Percentiles rank a stretch among this genome's conserved stretches.
Evolutionary conservation across 2,797 vertebrate species (phyloP).

Genomic region (Pitangus sulphuratus): DNA sequence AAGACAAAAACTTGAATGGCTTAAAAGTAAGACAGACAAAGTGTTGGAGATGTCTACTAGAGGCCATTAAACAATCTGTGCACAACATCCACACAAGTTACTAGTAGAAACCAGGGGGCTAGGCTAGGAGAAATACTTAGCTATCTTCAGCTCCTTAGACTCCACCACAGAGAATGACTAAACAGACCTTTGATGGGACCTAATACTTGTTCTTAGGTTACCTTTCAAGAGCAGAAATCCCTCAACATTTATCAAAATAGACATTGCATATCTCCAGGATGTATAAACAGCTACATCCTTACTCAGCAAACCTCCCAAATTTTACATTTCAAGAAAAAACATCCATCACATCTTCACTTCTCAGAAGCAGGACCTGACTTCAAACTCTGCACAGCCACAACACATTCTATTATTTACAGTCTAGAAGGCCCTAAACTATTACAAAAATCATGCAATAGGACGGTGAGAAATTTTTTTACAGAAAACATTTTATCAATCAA

Average conservation of each 20-base stretch:
- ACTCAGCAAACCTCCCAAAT: neutral
- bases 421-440: neutral
- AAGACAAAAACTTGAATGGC: neutral
- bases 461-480: neutral
- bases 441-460: neutral
- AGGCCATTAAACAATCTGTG: neutral
- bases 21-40: neutral
- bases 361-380: neutral
- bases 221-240: neutral
- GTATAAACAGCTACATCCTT: neutral
- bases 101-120: neutral
- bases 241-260: neutral
- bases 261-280: accelerated
- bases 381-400: neutral
- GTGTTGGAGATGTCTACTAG: neutral
- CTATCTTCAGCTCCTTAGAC: neutral
- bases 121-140: neutral
- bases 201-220: neutral
- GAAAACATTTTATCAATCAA: neutral
- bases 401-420: neutral
- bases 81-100: neutral
- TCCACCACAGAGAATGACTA: neutral
- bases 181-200: neutral
- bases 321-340: neutral
- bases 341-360: neutral